Percentiles rank a stretch among this genome's conserved stretches.
Evolutionary conservation across 2,113 vertebrate species (phyloP).

Genomic region (Lagopus leucura): DNA sequence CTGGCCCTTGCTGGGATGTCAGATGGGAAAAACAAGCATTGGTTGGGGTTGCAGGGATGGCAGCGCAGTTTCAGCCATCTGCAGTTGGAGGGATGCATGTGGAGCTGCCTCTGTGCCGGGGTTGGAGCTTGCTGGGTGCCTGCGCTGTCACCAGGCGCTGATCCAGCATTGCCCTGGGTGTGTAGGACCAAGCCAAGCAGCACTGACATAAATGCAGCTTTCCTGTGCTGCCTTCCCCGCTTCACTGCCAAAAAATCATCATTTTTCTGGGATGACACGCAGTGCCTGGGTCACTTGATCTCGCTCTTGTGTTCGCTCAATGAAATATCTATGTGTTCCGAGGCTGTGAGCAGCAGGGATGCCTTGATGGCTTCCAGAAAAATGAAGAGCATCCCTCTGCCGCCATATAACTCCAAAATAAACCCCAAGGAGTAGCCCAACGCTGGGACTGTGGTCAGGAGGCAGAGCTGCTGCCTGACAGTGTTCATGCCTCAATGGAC

Average conservation of each 20-base stretch:
- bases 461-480: not conserved
- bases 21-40: not conserved
- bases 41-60: not conserved
- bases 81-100: accelerated
- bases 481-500: not conserved
- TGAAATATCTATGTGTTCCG: not conserved
- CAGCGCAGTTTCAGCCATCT: accelerated
- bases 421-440: not conserved
- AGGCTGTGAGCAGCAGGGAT: not conserved
- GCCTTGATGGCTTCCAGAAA: not conserved
- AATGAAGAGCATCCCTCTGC: not conserved
- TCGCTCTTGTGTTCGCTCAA: not conserved
- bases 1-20: not conserved
- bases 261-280: not conserved
- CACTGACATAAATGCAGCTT: not conserved
- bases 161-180: not conserved
- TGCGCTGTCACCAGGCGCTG: accelerated
- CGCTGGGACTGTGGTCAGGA: not conserved
- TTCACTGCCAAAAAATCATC: not conserved
- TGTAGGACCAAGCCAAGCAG: not conserved
- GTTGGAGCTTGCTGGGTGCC: not conserved
- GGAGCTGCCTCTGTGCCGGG: not conserved
- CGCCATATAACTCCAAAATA: not conserved
- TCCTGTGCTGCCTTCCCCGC: not conserved
- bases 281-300: not conserved